Conservation (phyloP, 2,797 vertebrate species). For the Columba guinea region DNA sequence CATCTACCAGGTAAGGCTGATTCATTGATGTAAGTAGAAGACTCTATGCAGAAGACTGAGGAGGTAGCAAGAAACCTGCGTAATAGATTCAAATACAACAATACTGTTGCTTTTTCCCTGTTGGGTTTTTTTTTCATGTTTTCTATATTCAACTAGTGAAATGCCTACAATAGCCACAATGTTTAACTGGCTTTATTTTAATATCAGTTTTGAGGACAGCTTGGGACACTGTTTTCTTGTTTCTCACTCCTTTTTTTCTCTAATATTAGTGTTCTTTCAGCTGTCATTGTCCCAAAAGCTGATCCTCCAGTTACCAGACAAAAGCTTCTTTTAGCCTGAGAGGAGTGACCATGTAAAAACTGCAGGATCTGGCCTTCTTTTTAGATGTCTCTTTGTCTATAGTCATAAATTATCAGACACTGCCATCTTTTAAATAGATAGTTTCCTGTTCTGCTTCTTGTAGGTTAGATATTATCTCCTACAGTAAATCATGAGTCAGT, state of each 20-base stretch:
- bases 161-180: neutral
- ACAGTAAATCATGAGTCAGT: conserved; percentile 65
- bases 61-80: neutral
- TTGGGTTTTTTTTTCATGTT: neutral
- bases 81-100: neutral
- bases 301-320: neutral
- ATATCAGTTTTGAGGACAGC: neutral
- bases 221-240: neutral
- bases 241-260: neutral
- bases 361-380: neutral
- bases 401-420: conserved; percentile 56
- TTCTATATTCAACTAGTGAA: neutral
- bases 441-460: conserved; percentile 70
- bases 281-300: neutral
- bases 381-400: conserved; percentile 35
- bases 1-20: neutral
- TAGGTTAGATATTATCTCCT: conserved; percentile 53
- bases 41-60: neutral
- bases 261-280: neutral
- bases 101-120: neutral
- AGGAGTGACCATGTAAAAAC: neutral
- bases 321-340: neutral
- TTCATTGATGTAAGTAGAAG: neutral
- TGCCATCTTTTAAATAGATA: conserved; percentile 66
- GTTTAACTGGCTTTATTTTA: neutral